phyloP scores from a whole-genome alignment of 37 sponge, comb jelly and placozoan species.

The Cladorhizidae sp. region DNA sequence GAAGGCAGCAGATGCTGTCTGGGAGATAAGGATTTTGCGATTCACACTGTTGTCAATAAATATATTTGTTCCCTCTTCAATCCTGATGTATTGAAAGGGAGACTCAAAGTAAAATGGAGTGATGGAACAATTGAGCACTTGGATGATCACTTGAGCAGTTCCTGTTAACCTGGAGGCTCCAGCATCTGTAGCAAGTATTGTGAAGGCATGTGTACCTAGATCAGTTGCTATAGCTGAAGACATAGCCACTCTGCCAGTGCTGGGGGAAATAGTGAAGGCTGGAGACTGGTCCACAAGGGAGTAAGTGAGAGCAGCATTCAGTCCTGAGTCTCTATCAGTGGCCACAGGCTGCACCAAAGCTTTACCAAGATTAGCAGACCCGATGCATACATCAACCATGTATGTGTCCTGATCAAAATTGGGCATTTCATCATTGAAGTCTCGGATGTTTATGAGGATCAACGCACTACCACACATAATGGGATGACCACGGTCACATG shows the following conservation, averaged over 20 bases:
- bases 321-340: constrained; percentile 53
- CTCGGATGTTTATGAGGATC: constrained; percentile 24
- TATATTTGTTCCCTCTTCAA: background rate
- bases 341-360: constrained; percentile 36
- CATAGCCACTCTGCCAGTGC: constrained; percentile 14
- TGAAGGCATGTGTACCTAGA: background rate
- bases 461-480: constrained; percentile 9
- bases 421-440: constrained; percentile 54
- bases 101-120: background rate
- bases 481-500: constrained; percentile 32
- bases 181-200: constrained; percentile 19
- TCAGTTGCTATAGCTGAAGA: background rate
- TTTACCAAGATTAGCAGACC: background rate
- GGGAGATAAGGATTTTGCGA: background rate
- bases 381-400: constrained; percentile 16
- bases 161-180: constrained; percentile 11
- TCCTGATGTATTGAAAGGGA: constrained; percentile 11
- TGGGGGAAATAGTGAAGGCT: constrained; percentile 6
- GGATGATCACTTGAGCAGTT: constrained; percentile 2
- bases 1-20: background rate
- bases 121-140: constrained; percentile 15
- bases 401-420: constrained; percentile 29
- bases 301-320: too few relatives aligned
- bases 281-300: background rate
- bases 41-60: background rate